A percentile compares a stretch with the other conserved stretches of the same genome.
These are phyloP conservation scores for Beaufortia kweichowensis DNA, from an alignment of 2,113 vertebrate genomes.

Conservation along the genomic window DNA sequence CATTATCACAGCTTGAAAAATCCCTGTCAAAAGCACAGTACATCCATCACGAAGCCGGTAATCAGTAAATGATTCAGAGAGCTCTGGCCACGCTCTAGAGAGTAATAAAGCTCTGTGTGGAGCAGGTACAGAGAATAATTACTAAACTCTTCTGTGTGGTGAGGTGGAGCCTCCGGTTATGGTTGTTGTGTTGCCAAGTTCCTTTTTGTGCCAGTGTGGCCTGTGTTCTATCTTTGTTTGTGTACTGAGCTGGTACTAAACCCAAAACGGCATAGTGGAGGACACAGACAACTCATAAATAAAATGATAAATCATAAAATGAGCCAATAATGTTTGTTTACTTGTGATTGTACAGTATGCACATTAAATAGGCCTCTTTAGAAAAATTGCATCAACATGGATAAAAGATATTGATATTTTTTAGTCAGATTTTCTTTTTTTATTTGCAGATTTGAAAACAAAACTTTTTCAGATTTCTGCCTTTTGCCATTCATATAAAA, in stretches of 20 bases:
- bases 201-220: not conserved
- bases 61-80: slow-evolving; percentile 23
- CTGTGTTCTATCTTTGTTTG: not conserved
- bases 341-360: too few species aligned
- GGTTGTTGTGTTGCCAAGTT: not conserved
- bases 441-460: too few species aligned
- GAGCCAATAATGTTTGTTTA: too few species aligned
- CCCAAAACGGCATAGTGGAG: too few species aligned
- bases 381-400: too few species aligned
- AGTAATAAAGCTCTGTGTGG: slow-evolving; percentile 36
- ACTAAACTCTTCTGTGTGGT: slow-evolving; percentile 31
- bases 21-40: slow-evolving; percentile 14
- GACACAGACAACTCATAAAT: too few species aligned
- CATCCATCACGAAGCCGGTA: slow-evolving; percentile 19
- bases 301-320: too few species aligned
- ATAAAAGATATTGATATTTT: too few species aligned
- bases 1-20: slow-evolving; percentile 29
- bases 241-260: not conserved
- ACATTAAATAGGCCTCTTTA: too few species aligned
- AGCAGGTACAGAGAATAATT: slow-evolving; percentile 8
- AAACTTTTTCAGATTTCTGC: too few species aligned
- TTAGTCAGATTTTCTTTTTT: too few species aligned
- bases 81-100: slow-evolving; percentile 2
- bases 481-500: too few species aligned
- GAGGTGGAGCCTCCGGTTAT: not conserved